Evolutionary conservation across 2,888 invertebrate species (phyloP), one percentile per base, ranked within the genome.

Genomic region (Limenitis camilla): DNA sequence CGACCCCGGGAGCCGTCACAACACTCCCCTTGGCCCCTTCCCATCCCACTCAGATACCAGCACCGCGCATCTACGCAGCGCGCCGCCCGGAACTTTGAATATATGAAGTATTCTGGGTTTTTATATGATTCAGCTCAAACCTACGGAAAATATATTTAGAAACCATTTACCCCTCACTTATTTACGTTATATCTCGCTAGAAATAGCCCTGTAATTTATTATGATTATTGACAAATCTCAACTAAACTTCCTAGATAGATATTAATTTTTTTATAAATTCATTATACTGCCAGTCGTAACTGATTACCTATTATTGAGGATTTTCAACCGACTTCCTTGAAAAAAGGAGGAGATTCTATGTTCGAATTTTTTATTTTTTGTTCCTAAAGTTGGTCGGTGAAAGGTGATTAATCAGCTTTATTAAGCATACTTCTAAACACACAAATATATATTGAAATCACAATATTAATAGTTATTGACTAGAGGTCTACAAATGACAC

Each of bases 1-100:
- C 83, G 83, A 84, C 78, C 81, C 72, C 64, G 62, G 61, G 64
- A 68, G 77, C 84, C 84, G 83, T 83, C 83, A 86, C 69, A 85
- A 84, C 81, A 83, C 76, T 71, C n/a, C n/a, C n/a, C n/a, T n/a
- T n/a, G n/a, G n/a, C 80, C 76, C 64, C 73, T 65, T 68, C 64
- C 58, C 62, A 65, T 63, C 56, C 60, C 53, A 49, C 47, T 60
- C 59, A 56, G 53, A 50, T 32, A 27, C 10, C 47, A 45, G 58
- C 59, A 40, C 57, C 65, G 70, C 69, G 71, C 81, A 81, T 68
- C 82, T 82, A 81, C 85, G 81, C 78, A 78, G 66, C 81, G 78
- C 81, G 79, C 76, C 70, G 71, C 69, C 73, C 76, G 77, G 81
- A 81, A 77, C 74, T 72, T 74, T 72, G 66, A 68, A 10, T 40